Percentiles rank a stretch among this genome's conserved stretches.
phyloP scores from a whole-genome alignment of 2,797 vertebrate genomes.

The Hypotaenidia okinawae region DNA sequence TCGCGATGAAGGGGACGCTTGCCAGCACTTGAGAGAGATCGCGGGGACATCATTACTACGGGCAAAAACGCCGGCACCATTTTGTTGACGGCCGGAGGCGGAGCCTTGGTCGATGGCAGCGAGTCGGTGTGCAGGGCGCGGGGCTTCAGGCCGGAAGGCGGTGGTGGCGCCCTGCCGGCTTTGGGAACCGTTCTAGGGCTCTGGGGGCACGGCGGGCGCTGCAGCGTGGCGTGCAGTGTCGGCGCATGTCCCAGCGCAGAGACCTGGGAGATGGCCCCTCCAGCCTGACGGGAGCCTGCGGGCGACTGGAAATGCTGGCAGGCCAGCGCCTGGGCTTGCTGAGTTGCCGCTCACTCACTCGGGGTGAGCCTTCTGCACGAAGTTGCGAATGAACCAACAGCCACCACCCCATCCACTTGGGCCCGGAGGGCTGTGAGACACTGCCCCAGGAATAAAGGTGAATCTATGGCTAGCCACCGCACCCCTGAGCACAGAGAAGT shows the following conservation, averaged over 20 bases:
- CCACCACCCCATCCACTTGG: rapidly evolving
- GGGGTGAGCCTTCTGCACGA: not conserved
- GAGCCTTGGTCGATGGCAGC: rapidly evolving
- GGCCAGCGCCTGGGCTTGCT: not conserved
- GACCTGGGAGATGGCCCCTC: not conserved
- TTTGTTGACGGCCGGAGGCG: not conserved
- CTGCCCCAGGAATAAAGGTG: rapidly evolving
- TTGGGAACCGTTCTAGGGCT: not conserved
- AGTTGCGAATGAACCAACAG: rapidly evolving
- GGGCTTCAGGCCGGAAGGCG: not conserved
- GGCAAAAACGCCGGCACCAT: not conserved
- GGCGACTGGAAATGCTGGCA: not conserved
- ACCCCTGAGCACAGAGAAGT: rapidly evolving
- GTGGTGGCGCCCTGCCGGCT: too few species aligned
- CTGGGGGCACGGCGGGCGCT: too few species aligned
- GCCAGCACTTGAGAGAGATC: not conserved
- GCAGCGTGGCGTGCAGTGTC: not conserved
- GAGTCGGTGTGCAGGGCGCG: rapidly evolving
- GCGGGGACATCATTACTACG: not conserved
- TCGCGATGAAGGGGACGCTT: not conserved
- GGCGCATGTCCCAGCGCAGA: too few species aligned
- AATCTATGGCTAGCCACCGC: too few species aligned
- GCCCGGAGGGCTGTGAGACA: not conserved
- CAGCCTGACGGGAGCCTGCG: not conserved
- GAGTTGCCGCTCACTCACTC: not conserved